Evolutionary conservation across 2,797 vertebrate genomes (phyloP).

Genomic region (Picus viridis): DNA sequence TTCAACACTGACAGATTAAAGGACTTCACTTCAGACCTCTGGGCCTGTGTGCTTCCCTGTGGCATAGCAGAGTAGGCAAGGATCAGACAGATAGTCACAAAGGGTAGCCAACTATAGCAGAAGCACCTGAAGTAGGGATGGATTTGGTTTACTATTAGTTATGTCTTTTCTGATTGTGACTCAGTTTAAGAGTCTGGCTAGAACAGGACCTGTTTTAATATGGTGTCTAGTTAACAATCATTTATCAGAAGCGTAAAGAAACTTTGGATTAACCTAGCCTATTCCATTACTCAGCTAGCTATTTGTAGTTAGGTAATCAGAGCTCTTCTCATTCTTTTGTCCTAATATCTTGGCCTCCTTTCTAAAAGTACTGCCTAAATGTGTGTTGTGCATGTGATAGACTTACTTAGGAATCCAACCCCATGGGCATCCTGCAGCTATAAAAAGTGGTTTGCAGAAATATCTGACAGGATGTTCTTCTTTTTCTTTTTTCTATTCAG

Average conservation of each 20-base stretch:
- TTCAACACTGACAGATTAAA: background rate
- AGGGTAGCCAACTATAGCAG: background rate
- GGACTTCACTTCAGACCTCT: background rate
- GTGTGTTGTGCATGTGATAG: background rate
- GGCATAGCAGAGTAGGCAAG: background rate
- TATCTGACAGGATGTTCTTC: background rate
- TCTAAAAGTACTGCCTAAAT: background rate
- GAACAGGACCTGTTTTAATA: background rate
- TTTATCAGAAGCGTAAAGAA: background rate
- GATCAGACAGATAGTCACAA: background rate
- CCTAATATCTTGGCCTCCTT: conserved; percentile 1
- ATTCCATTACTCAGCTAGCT: background rate
- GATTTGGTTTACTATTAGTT: background rate
- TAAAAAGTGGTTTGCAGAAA: background rate
- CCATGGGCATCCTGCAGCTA: background rate
- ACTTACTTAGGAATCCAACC: background rate
- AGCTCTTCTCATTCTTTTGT: background rate
- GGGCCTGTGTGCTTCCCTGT: background rate
- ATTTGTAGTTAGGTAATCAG: background rate
- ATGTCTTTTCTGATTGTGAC: background rate
- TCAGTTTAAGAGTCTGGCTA: background rate
- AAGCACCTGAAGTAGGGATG: background rate
- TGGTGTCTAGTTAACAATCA: background rate
- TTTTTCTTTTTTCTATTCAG: background rate
- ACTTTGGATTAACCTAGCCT: background rate